These are phyloP conservation scores for Tetragonisca angustula DNA, from an alignment of 2,888 invertebrate species.

Conservation along the genomic window DNA sequence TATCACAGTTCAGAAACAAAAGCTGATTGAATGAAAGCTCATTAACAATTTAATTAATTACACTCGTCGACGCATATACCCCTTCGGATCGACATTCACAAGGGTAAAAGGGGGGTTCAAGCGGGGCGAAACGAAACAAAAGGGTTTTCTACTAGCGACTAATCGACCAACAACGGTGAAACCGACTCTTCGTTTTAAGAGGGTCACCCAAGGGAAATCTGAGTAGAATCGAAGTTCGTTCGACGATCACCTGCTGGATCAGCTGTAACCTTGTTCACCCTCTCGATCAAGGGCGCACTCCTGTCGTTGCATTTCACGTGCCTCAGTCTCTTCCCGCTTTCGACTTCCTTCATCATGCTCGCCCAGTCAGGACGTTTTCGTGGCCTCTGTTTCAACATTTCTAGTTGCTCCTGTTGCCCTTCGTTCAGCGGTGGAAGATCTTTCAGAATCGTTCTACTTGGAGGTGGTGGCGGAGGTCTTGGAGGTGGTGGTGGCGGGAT, in stretches of 20 bases:
- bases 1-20: constrained; percentile 39
- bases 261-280: constrained; percentile 81
- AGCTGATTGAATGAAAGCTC: constrained; percentile 34
- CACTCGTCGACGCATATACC: constrained; percentile 10
- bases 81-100: constrained; percentile 10
- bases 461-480: constrained; percentile 89
- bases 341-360: constrained; percentile 96
- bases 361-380: constrained; percentile 94
- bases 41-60: constrained; percentile 49
- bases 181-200: constrained; percentile 13
- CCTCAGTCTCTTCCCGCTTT: constrained; percentile 90
- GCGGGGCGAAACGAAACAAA: constrained; percentile 22
- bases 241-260: constrained; percentile 79
- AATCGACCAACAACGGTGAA: constrained; percentile 28
- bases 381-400: constrained; percentile 90
- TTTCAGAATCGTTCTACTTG: constrained; percentile 84
- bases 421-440: constrained; percentile 85
- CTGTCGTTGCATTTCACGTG: constrained; percentile 95
- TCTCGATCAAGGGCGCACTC: constrained; percentile 83
- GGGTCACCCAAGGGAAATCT: constrained; percentile 33
- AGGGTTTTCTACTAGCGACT: constrained; percentile 16
- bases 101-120: neutral
- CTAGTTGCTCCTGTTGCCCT: constrained; percentile 88
- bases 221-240: constrained; percentile 54
- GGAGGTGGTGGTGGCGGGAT: constrained; percentile 88